These are phyloP conservation scores for Vespertilio murinus DNA, from an alignment of 2,797 vertebrate genomes.

Conservation along the genomic window DNA sequence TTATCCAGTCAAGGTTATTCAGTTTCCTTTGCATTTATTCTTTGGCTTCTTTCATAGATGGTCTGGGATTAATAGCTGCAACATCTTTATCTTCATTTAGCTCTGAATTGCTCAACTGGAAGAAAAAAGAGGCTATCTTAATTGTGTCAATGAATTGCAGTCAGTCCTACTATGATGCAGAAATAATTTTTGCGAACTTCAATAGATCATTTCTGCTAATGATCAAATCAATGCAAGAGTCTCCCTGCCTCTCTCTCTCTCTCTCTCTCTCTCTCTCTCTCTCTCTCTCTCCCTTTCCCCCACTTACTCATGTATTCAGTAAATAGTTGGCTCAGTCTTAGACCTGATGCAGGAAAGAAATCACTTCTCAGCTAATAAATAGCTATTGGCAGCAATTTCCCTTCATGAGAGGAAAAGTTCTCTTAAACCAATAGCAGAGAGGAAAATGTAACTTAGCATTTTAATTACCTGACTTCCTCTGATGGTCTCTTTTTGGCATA, in stretches of 20 bases:
- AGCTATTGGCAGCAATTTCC: not conserved
- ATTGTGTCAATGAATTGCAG: not conserved
- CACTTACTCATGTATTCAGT: not conserved
- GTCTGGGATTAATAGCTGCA: not conserved
- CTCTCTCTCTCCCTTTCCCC: not conserved
- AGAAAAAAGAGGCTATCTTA: not conserved
- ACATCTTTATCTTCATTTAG: not conserved
- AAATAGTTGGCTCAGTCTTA: not conserved
- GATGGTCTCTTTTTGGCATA: not conserved
- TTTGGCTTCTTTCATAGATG: not conserved
- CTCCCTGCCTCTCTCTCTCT: not conserved
- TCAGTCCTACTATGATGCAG: not conserved
- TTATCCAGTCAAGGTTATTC: not conserved
- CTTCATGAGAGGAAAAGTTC: not conserved
- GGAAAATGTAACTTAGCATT: not conserved
- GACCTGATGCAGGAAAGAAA: constrained; percentile 25
- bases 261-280: too few species aligned
- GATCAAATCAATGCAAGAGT: not conserved
- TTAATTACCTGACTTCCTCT: not conserved
- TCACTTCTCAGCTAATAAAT: not conserved
- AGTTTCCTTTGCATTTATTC: not conserved
- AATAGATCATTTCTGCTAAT: not conserved
- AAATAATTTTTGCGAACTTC: not conserved
- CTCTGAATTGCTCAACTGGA: not conserved
- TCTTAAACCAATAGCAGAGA: not conserved